Conservation (phyloP, 2,888 invertebrate genomes). For the Oxytorus armatus region DNA sequence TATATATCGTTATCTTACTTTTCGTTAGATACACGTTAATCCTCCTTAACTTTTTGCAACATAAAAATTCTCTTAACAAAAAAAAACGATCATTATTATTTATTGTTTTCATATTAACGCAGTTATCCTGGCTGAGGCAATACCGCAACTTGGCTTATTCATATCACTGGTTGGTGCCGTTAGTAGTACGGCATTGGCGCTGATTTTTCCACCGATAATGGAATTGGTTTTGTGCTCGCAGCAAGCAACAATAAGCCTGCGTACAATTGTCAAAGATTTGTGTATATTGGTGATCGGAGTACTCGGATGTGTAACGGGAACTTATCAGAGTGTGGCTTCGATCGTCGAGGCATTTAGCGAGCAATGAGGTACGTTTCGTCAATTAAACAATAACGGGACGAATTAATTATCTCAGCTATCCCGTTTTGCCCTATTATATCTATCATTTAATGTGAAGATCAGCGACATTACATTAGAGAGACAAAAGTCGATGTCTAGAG, state of each 20-base stretch:
- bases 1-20: no score
- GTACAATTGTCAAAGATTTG: conserved; percentile 86
- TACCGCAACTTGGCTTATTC: conserved; percentile 94
- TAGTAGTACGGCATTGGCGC: conserved; percentile 93
- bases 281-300: conserved; percentile 89
- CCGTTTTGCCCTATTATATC: conserved; percentile 3
- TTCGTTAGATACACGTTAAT: no score
- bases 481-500: conserved; percentile 45
- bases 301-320: conserved; percentile 90
- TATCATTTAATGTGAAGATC: conserved; percentile 3
- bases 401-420: not conserved
- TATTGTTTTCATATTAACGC: conserved; percentile 68
- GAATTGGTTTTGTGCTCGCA: conserved; percentile 91
- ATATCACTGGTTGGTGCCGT: conserved; percentile 97
- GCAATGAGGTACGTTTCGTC: conserved; percentile 42
- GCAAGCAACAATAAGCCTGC: conserved; percentile 85
- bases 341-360: conserved; percentile 86
- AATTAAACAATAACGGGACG: not conserved
- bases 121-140: conserved; percentile 94
- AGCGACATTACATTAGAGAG: conserved; percentile 48
- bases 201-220: conserved; percentile 95
- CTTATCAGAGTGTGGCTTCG: conserved; percentile 89
- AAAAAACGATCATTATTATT: not conserved
- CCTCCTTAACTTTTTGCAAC: no score
- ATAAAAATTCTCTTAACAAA: no score